Evolutionary conservation across 1,140 invertebrate species (phyloP).

Genomic region (Nasonia vitripennis): DNA sequence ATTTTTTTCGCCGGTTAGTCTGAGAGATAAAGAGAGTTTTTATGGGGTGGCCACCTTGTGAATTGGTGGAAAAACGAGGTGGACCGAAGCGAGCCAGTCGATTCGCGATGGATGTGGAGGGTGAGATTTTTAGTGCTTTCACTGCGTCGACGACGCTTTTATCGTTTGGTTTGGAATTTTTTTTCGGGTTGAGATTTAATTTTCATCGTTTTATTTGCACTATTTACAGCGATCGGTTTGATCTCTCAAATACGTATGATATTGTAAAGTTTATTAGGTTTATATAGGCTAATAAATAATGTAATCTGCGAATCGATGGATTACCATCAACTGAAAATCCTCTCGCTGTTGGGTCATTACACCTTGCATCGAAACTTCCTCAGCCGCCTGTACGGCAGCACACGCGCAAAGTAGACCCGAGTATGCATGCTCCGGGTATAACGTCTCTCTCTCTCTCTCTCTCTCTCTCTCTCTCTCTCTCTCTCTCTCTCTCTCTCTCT

Average conservation of each 20-base stretch:
- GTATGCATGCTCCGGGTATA: background rate
- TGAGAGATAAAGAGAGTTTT: background rate
- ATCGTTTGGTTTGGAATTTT: background rate
- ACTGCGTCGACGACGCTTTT: background rate
- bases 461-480: background rate
- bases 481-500: background rate
- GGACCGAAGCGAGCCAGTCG: background rate
- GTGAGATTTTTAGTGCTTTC: background rate
- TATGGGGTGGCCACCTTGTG: background rate
- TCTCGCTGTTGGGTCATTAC: background rate
- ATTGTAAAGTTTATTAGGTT: background rate
- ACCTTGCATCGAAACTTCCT: background rate
- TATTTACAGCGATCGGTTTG: too few species aligned
- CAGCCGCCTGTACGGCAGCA: background rate
- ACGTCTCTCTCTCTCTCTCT: background rate
- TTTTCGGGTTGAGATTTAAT: background rate
- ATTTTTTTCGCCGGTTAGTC: slow-evolving; percentile 16
- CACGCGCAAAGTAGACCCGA: background rate
- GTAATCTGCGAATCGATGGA: too few species aligned
- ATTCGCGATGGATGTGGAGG: background rate
- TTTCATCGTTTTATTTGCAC: too few species aligned
- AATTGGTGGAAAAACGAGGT: background rate
- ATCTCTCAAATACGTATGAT: too few species aligned
- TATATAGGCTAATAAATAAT: too few species aligned
- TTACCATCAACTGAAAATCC: too few species aligned